These are phyloP conservation scores for Drosophila serrata DNA, from an alignment of 1,140 invertebrate species.

Conservation along the genomic window DNA sequence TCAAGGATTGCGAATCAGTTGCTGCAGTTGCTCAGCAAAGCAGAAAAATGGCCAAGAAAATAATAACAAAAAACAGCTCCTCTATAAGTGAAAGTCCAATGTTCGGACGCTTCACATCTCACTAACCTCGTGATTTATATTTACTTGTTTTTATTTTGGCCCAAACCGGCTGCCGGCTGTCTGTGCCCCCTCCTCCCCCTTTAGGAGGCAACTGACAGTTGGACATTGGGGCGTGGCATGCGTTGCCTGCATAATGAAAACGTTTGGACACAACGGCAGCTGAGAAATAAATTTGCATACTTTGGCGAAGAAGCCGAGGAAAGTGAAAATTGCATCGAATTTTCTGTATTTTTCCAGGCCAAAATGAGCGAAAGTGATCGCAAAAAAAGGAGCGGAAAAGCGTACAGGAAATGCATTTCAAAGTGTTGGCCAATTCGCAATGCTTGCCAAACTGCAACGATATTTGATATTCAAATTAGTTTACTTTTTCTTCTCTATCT, in stretches of 20 bases:
- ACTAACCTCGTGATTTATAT: conserved; percentile 80
- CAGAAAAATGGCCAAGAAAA: conserved; percentile 38
- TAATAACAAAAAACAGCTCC: conserved; percentile 9
- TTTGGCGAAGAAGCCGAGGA: conserved; percentile 46
- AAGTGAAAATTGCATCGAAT: conserved; percentile 82
- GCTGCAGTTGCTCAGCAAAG: conserved; percentile 44
- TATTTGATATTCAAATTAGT: conserved; percentile 38
- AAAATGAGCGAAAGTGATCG: conserved; percentile 67
- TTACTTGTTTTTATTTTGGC: conserved; percentile 39
- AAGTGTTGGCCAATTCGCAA: conserved; percentile 60
- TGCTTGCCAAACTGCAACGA: conserved; percentile 61
- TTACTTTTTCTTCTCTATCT: not conserved
- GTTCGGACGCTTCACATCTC: conserved; percentile 60
- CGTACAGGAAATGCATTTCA: conserved; percentile 57
- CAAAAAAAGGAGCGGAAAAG: conserved; percentile 30
- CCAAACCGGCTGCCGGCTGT: conserved; percentile 58
- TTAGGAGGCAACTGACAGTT: conserved; percentile 19
- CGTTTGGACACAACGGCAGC: conserved; percentile 56
- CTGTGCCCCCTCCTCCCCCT: conserved; percentile 2
- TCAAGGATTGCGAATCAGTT: conserved; percentile 38
- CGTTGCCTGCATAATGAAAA: conserved; percentile 74
- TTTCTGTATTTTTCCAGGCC: conserved; percentile 21
- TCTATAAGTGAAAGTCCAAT: conserved; percentile 48
- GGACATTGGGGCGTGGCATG: conserved; percentile 64
- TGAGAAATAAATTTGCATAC: conserved; percentile 68